These are phyloP conservation scores for Sycophila sp. DNA, from an alignment of 1,140 invertebrate genomes.

Conservation along the genomic window DNA sequence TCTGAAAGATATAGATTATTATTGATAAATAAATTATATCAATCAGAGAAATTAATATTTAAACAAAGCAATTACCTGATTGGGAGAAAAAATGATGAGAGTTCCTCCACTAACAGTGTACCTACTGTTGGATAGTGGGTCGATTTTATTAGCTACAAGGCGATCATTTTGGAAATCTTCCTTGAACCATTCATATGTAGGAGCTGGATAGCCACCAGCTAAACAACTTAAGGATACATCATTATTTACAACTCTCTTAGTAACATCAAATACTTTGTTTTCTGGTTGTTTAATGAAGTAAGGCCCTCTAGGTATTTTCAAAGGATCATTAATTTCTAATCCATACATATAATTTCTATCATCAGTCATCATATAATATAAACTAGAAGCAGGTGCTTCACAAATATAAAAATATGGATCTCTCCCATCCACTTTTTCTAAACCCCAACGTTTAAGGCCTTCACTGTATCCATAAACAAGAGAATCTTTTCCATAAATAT, in stretches of 20 bases:
- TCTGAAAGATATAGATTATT: conserved; percentile 52
- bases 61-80: conserved; percentile 66
- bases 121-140: conserved; percentile 78
- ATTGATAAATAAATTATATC: neutral
- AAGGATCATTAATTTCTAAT: conserved; percentile 76
- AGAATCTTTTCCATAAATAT: conserved; percentile 66
- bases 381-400: conserved; percentile 77
- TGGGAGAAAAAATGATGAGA: conserved; percentile 89
- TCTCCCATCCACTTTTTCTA: conserved; percentile 80
- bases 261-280: conserved; percentile 84
- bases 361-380: conserved; percentile 78
- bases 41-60: conserved; percentile 1
- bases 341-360: conserved; percentile 87
- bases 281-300: conserved; percentile 88
- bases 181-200: conserved; percentile 91
- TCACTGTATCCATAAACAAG: conserved; percentile 78
- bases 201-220: conserved; percentile 89
- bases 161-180: conserved; percentile 86
- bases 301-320: conserved; percentile 85
- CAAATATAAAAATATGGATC: conserved; percentile 87
- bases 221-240: conserved; percentile 84
- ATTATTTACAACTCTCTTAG: conserved; percentile 75
- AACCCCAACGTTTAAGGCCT: conserved; percentile 81
- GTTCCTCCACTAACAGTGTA: conserved; percentile 92
- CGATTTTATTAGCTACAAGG: conserved; percentile 75